Evolutionary conservation across 1,140 invertebrate species (phyloP).

Genomic region (Mycetomoellerius zeteki): DNA sequence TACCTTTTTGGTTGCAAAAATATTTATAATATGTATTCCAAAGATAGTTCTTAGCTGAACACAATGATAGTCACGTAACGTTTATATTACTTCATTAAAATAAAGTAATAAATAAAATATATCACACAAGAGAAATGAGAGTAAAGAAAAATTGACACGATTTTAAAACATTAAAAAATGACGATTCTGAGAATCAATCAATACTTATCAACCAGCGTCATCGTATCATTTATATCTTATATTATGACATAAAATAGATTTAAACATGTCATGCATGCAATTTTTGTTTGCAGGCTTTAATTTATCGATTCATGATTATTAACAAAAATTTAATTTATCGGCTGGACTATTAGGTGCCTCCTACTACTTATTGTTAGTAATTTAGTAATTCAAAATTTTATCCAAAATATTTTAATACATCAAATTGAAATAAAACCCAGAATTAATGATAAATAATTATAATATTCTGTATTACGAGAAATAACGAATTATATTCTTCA

Average conservation of each 20-base stretch:
- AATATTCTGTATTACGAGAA: not conserved
- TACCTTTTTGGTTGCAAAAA: not conserved
- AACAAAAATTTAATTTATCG: too few relatives aligned
- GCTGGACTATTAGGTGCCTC: not conserved
- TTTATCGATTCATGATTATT: too few relatives aligned
- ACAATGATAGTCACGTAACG: not conserved
- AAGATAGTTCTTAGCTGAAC: not conserved
- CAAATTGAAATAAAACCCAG: not conserved
- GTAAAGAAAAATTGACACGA: not conserved
- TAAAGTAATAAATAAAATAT: not conserved
- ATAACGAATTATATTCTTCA: not conserved
- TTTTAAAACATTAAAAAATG: not conserved
- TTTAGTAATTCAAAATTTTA: not conserved
- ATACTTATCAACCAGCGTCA: not conserved
- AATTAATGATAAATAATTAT: constrained; percentile 20
- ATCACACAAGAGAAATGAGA: not conserved
- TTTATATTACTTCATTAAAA: not conserved
- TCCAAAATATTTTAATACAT: not conserved
- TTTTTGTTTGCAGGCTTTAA: too few relatives aligned
- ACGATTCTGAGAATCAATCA: not conserved
- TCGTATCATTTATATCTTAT: constrained; percentile 5
- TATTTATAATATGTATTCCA: not conserved
- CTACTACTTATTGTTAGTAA: not conserved
- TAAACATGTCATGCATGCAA: not conserved
- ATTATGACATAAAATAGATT: constrained; percentile 8